Base-by-base conservation (phyloP, 1,140 invertebrate genomes). In the Daktulosphaira vitifoliae region DNA sequence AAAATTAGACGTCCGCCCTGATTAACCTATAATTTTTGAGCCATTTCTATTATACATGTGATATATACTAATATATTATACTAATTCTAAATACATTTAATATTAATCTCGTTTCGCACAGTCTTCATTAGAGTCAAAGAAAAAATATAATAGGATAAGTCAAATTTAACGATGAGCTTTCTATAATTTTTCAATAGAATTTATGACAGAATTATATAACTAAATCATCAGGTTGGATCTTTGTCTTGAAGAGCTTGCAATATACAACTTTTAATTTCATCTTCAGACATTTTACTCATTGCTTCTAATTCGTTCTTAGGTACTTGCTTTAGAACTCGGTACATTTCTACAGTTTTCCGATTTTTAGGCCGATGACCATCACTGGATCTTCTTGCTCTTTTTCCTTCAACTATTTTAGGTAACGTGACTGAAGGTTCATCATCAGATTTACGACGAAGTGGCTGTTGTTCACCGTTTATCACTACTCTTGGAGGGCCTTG, bases 171-270 rank as follows among this genome's bases (percentile, higher is more conserved):
- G n/a, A n/a, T n/a, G n/a, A n/a, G n/a, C n/a, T n/a, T n/a, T n/a
- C n/a, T n/a, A n/a, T n/a, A n/a, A n/a, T n/a, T n/a, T n/a, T n/a
- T n/a, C n/a, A n/a, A n/a, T n/a, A n/a, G n/a, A n/a, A n/a, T n/a
- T n/a, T n/a, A n/a, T n/a, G n/a, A n/a, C n/a, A n/a, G n/a, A n/a
- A n/a, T n/a, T n/a, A n/a, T n/a, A n/a, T n/a, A n/a, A n/a, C n/a
- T n/a, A n/a, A n/a, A n/a, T n/a, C n/a, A 49, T 71, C 70, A 71
- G 50, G 70, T 69, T 13, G 70, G 68, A 44, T 69, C 69, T 53
- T 67, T 69, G 37, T 68, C 66, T 29, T 69, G 66, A 5, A 70
- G 52, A 5, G 69, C 68, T 39, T 69, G 52, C 44, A 70, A 20
- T 16, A 70, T 62, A 33, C 64, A 52, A 13, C 52, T 51, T 20